Percentiles rank a stretch among this genome's conserved stretches.
phyloP scores from a whole-genome alignment of 2,888 invertebrate genomes.

The Drosophila histrio region DNA sequence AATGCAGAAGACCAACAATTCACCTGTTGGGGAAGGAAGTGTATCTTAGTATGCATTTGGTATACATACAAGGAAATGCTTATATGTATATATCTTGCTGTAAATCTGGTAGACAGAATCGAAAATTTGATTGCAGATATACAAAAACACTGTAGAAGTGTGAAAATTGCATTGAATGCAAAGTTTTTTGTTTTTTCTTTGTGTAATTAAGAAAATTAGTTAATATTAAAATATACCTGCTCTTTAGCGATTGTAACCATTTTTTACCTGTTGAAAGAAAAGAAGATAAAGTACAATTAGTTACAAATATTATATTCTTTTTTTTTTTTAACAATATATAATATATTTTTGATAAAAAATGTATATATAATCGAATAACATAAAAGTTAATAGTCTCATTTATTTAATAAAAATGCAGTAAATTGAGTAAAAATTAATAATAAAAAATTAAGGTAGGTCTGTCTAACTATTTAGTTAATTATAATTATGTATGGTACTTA shows the following conservation, averaged over 20 bases:
- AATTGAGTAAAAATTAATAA: too few species aligned
- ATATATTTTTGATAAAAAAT: neutral
- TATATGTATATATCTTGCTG: neutral
- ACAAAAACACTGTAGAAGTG: neutral
- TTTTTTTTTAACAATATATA: neutral
- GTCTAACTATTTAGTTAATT: neutral
- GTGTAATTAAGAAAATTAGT: neutral
- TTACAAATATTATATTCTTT: neutral
- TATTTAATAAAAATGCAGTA: too few species aligned
- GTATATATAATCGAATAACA: too few species aligned
- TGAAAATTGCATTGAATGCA: neutral
- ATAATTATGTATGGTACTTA: neutral
- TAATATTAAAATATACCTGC: neutral
- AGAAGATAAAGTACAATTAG: neutral
- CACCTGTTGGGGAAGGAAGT: too few species aligned
- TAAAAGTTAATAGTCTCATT: too few species aligned
- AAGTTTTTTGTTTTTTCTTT: neutral
- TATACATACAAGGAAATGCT: conserved; percentile 7
- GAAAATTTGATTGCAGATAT: too few species aligned
- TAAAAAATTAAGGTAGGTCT: neutral
- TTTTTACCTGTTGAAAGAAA: conserved; percentile 1
- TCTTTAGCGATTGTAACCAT: neutral
- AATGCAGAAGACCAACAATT: too few species aligned
- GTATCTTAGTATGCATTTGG: neutral
- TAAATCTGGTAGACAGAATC: neutral